phyloP scores from a whole-genome alignment of 2,113 vertebrate species.

The Oryzias melastigma region DNA sequence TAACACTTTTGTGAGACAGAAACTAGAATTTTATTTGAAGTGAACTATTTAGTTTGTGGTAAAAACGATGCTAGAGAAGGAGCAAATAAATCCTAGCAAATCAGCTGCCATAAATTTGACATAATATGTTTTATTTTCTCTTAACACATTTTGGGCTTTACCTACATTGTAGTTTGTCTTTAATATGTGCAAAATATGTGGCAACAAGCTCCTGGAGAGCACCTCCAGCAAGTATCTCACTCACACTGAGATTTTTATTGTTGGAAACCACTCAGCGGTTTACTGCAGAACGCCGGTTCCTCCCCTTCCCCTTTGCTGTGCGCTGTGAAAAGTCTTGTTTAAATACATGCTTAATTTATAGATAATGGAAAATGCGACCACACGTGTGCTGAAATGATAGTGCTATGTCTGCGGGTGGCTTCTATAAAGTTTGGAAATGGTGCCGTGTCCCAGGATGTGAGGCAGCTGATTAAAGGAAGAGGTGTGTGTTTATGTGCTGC shows the following conservation, averaged over 20 bases:
- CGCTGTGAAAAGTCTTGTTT: slow-evolving; percentile 42
- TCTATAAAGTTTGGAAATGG: slow-evolving; percentile 64
- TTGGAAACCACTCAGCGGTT: slow-evolving; percentile 23
- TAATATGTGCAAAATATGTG: neutral
- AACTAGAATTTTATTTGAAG: too few species aligned
- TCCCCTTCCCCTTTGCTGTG: slow-evolving; percentile 12
- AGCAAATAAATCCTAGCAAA: too few species aligned
- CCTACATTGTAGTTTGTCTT: too few species aligned
- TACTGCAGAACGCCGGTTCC: slow-evolving; percentile 14
- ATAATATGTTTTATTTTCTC: too few species aligned
- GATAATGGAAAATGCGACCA: slow-evolving; percentile 58
- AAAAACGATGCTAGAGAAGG: too few species aligned
- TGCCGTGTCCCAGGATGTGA: slow-evolving; percentile 57
- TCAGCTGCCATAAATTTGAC: too few species aligned
- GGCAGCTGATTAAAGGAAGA: slow-evolving; percentile 56
- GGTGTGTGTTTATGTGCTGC: slow-evolving; percentile 8
- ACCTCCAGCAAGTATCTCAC: slow-evolving; percentile 5
- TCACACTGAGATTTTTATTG: slow-evolving; percentile 6
- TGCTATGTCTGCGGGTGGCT: slow-evolving; percentile 62
- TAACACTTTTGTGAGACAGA: too few species aligned
- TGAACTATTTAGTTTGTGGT: too few species aligned
- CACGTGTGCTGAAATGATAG: slow-evolving; percentile 68
- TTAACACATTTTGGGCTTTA: too few species aligned
- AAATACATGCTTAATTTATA: slow-evolving; percentile 50
- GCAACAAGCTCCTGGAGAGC: neutral